A percentile compares a stretch with the other conserved stretches of the same genome.
Evolutionary conservation across 2,113 vertebrate genomes (phyloP).

Genomic region (Ctenomys sociabilis): DNA sequence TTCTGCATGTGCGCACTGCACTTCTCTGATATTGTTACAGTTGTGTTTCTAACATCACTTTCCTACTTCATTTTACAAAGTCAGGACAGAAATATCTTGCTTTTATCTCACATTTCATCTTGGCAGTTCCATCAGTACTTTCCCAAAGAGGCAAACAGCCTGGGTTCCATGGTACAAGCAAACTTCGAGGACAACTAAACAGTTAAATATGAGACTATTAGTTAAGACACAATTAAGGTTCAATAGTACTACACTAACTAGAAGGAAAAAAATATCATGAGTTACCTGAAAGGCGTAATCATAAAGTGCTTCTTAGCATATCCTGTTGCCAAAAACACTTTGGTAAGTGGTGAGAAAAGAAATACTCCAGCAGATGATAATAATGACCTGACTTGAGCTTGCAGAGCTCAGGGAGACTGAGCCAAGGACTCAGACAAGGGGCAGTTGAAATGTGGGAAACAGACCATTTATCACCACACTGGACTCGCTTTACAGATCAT

Average conservation of each 20-base stretch:
- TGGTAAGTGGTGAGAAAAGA: not conserved
- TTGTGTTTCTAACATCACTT: not conserved
- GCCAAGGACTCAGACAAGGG: not conserved
- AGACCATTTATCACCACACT: not conserved
- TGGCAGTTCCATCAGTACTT: not conserved
- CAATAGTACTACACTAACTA: not conserved
- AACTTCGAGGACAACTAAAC: not conserved
- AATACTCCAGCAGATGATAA: not conserved
- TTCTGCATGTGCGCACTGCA: not conserved
- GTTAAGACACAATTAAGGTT: not conserved
- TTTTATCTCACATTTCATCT: constrained; percentile 21
- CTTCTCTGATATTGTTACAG: not conserved
- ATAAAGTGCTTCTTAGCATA: not conserved
- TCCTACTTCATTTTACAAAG: not conserved
- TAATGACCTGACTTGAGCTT: not conserved
- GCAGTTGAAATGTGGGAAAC: not conserved
- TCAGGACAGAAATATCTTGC: not conserved
- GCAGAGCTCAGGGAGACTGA: not conserved
- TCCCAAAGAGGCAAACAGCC: not conserved
- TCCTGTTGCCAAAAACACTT: not conserved
- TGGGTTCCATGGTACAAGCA: not conserved
- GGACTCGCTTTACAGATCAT: not conserved
- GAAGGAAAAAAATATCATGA: constrained; percentile 26
- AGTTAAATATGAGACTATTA: not conserved
- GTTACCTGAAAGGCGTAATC: constrained; percentile 8